Conservation (phyloP, 2,888 invertebrate genomes). For the Thumatha senex region DNA sequence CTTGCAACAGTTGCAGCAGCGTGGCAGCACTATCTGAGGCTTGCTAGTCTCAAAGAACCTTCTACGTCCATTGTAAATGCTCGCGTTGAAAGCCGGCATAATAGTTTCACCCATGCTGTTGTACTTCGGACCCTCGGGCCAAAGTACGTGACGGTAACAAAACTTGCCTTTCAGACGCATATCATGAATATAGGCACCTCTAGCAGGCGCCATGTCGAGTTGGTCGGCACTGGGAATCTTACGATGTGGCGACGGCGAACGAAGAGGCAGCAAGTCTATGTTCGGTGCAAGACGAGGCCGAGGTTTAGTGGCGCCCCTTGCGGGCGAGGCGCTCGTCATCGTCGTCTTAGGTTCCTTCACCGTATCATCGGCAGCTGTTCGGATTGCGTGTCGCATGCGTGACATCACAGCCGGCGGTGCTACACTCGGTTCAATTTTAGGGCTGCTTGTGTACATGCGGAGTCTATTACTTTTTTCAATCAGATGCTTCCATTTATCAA, state of each 20-base stretch:
- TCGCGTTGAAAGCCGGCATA: conserved; percentile 29
- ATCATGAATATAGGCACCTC: conserved; percentile 42
- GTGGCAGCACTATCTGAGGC: conserved; percentile 52
- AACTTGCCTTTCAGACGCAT: conserved; percentile 51
- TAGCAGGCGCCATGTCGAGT: conserved; percentile 62
- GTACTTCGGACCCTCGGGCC: conserved; percentile 39
- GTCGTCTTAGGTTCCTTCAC: not conserved
- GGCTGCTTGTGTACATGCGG: not conserved
- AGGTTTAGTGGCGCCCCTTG: not conserved
- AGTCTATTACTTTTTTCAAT: conserved; percentile 1
- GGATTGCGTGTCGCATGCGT: not conserved
- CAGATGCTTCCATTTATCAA: not conserved
- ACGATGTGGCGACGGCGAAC: not conserved
- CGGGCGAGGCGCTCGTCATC: not conserved
- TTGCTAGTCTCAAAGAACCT: conserved; percentile 37
- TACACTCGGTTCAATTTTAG: not conserved
- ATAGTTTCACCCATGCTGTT: conserved; percentile 33
- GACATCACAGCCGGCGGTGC: not conserved
- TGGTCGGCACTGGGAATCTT: conserved; percentile 28
- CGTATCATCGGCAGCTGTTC: not conserved
- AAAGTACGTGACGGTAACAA: conserved; percentile 60
- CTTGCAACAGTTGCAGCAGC: conserved; percentile 72
- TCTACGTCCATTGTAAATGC: conserved; percentile 2
- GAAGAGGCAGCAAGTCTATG: not conserved
- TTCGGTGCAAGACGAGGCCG: not conserved